Evolutionary conservation across 1,140 invertebrate species (phyloP), one percentile per base, ranked within the genome.

Genomic region (Dufourea novaeangliae): DNA sequence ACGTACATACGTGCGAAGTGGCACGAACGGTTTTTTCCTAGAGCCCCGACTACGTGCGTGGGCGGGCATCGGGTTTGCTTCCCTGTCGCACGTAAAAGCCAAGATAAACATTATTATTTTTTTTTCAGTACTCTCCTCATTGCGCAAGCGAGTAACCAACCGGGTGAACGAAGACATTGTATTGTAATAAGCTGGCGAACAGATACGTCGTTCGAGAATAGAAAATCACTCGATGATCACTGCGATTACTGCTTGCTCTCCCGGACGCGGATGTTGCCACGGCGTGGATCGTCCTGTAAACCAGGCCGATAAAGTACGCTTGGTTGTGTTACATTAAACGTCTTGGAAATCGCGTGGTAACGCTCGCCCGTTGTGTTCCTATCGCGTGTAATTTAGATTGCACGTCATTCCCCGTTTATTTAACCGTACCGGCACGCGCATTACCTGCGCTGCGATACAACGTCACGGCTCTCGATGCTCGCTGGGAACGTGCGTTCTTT

Each of bases 11-110:
- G 67, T 52, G 56, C 68, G 39, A 71, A 62, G 68, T 71, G 75
- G 68, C 75, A 77, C 75, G 75, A 77, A 77, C 71, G 75, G 32
- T 62, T 77, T 77, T 77, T 77, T 70, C 57, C 73, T 59, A 69
- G 75, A 71, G 41, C 0, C 56, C n/a, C 32, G 54, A 2, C n/a
- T 77, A 77, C 67, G 75, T 77, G 68, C 75, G 75, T 77, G 68
- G 75, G 75, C 75, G 68, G n/a, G 34, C 54, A 57, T 41, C 75
- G 57, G 41, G 44, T 52, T 62, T 54, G 67, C 67, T 63, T 71
- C 67, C 75, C 75, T 77, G 71, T 77, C 75, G 75, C 75, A 77
- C 75, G 75, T 77, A 77, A 71, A 71, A 56, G 41, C 75, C 56
- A 41, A 71, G 75, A 77, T 70, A 77, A 71, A 77, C 57, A 32